Evolutionary conservation across 2,113 vertebrate genomes (phyloP).

Genomic region (Alexandromys fortis): DNA sequence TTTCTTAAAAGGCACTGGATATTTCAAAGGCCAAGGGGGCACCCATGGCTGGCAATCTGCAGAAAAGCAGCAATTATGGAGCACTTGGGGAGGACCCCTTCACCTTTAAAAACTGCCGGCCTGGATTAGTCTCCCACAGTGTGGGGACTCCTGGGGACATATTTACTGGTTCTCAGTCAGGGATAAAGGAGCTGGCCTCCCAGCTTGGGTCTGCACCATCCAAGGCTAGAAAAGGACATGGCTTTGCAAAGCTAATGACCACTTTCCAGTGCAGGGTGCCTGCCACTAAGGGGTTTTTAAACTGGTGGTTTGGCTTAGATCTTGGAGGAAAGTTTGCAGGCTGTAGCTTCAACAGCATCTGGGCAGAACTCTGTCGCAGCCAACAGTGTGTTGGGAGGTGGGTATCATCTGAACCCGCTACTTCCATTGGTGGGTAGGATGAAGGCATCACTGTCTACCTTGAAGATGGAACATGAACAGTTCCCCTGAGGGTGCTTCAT

Average conservation of each 20-base stretch:
- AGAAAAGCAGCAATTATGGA: slow-evolving; percentile 24
- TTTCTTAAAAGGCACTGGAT: background rate
- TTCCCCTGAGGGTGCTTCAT: background rate
- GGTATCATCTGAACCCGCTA: background rate
- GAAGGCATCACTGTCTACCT: background rate
- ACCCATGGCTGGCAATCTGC: background rate
- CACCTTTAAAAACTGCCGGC: background rate
- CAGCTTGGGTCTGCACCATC: background rate
- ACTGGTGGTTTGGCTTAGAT: background rate
- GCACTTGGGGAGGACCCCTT: background rate
- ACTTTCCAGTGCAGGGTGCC: background rate
- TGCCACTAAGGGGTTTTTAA: background rate
- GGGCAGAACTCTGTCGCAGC: background rate
- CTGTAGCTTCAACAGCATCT: background rate
- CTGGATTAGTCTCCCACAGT: background rate
- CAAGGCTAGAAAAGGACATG: background rate
- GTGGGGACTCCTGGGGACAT: background rate
- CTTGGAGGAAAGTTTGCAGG: background rate
- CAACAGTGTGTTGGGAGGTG: background rate
- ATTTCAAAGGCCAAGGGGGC: background rate
- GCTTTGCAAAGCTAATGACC: background rate
- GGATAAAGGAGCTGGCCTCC: background rate
- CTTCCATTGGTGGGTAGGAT: background rate
- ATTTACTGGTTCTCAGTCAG: background rate
- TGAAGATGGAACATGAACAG: background rate